Conservation (phyloP, 1,140 invertebrate species). For the Protaetia brevitarsis region DNA sequence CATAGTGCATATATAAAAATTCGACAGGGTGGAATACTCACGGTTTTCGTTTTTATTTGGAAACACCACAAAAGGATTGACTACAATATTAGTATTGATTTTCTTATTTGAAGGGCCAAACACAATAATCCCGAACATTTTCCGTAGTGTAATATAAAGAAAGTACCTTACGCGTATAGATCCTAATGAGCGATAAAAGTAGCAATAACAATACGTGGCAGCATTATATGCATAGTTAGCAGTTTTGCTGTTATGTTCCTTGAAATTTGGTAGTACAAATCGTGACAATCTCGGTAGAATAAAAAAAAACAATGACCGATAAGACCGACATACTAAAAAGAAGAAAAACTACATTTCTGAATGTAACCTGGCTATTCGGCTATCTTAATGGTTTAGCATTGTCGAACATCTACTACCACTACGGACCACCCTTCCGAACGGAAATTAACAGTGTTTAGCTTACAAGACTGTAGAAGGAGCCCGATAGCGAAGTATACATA, state of each 20-base stretch:
- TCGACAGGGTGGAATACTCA: too few species aligned
- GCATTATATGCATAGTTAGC: neutral
- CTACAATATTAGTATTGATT: too few species aligned
- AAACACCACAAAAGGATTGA: too few species aligned
- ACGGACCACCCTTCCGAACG: constrained; percentile 18
- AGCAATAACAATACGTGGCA: neutral
- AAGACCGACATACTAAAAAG: neutral
- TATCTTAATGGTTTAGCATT: constrained; percentile 29
- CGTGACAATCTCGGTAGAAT: neutral
- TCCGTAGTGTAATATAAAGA: neutral
- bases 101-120: too few species aligned
- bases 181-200: neutral
- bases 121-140: neutral
- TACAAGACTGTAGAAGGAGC: constrained; percentile 14
- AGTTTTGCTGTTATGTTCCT: neutral
- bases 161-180: neutral
- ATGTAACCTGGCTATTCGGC: constrained; percentile 25
- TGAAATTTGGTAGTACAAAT: neutral
- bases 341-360: constrained; percentile 20
- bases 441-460: constrained; percentile 28
- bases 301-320: constrained; percentile 3
- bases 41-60: too few species aligned
- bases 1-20: too few species aligned
- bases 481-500: constrained; percentile 9
- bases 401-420: constrained; percentile 23